Conservation (phyloP, 2,113 vertebrate genomes). For the Morone chrysops region DNA sequence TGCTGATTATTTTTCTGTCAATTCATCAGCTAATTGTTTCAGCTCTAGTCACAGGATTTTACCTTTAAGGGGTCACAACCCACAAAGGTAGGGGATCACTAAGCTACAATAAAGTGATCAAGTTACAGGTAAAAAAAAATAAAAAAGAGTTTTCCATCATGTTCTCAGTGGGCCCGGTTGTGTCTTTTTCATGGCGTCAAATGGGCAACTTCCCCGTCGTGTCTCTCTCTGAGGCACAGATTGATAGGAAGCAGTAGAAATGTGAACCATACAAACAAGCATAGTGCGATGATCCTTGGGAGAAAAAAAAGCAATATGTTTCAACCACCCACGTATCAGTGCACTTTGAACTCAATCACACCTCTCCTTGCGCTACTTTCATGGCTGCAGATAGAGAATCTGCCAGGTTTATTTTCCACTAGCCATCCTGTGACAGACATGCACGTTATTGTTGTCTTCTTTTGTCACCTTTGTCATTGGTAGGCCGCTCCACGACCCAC, state of each 20-base stretch:
- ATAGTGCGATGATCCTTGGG: background rate
- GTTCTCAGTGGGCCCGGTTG: background rate
- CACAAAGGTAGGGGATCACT: background rate
- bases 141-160: slow-evolving; percentile 1
- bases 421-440: slow-evolving; percentile 20
- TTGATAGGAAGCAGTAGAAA: slow-evolving; percentile 18
- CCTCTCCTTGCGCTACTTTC: slow-evolving; percentile 37
- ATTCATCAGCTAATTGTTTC: too few species aligned
- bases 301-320: slow-evolving; percentile 49
- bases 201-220: slow-evolving; percentile 2
- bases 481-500: slow-evolving; percentile 52
- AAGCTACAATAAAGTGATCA: background rate
- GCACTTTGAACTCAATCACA: slow-evolving; percentile 76
- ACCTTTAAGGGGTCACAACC: background rate
- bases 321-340: slow-evolving; percentile 44
- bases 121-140: background rate
- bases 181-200: slow-evolving; percentile 17
- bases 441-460: slow-evolving; percentile 37
- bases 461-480: slow-evolving; percentile 70
- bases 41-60: background rate
- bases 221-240: slow-evolving; percentile 15
- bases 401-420: slow-evolving; percentile 25
- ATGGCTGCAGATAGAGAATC: slow-evolving; percentile 42
- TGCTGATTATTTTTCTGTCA: too few species aligned
- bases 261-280: slow-evolving; percentile 32